A percentile compares a stretch with the other conserved stretches of the same genome.
phyloP scores from a whole-genome alignment of 2,797 vertebrate species.

The Melanotaenia maccullochi region DNA sequence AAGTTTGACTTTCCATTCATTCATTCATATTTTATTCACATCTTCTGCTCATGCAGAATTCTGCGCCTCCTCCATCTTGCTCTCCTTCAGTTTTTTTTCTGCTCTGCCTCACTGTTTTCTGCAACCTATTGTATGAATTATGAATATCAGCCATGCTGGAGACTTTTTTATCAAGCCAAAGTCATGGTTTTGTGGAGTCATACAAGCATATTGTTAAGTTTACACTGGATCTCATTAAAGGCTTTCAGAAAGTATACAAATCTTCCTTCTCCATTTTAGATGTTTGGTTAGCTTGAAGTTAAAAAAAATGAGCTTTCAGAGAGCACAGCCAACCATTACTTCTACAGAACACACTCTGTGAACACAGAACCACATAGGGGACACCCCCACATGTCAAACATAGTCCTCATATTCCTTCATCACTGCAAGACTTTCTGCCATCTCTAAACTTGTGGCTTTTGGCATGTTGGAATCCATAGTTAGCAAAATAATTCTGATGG shows the following conservation, averaged over 20 bases:
- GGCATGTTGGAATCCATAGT: conserved; percentile 51
- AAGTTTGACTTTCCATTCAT: conserved; percentile 78
- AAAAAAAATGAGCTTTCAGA: conserved; percentile 52
- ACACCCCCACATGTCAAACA: conserved; percentile 62
- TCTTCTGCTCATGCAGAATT: conserved; percentile 75
- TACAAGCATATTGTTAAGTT: conserved; percentile 28
- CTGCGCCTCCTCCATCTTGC: conserved; percentile 48
- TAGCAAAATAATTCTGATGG: conserved; percentile 30
- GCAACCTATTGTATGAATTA: conserved; percentile 75
- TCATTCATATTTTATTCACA: conserved; percentile 85
- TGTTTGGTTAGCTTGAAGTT: conserved; percentile 11
- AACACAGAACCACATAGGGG: conserved; percentile 51
- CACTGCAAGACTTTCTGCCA: conserved; percentile 34
- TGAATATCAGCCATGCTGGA: conserved; percentile 74
- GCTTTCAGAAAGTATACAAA: neutral
- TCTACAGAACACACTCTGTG: conserved; percentile 37
- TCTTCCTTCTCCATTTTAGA: neutral
- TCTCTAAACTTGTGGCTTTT: conserved; percentile 54
- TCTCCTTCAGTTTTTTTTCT: conserved; percentile 25
- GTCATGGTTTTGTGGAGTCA: conserved; percentile 37
- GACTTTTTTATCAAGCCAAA: conserved; percentile 47
- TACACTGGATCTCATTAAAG: neutral
- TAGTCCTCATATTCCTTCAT: conserved; percentile 43
- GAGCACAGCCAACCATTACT: conserved; percentile 59
- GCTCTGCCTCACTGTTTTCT: conserved; percentile 65